phyloP scores from a whole-genome alignment of 2,888 invertebrate genomes.

The Sisyra terminalis region DNA sequence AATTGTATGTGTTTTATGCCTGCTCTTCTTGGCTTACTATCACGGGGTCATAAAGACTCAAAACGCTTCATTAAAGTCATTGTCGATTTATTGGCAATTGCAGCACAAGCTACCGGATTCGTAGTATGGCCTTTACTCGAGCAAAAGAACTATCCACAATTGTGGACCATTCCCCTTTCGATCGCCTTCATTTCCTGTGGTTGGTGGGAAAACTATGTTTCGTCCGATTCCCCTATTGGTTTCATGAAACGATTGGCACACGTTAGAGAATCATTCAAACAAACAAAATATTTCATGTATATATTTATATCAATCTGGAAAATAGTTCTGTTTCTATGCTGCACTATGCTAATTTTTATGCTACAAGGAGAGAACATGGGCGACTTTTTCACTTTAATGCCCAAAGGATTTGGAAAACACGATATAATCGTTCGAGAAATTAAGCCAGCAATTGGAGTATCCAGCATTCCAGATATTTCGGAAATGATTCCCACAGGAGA shows the following conservation, averaged over 20 bases:
- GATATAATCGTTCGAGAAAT: conserved; percentile 64
- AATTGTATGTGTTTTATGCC: conserved; percentile 91
- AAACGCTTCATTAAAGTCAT: conserved; percentile 61
- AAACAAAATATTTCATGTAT: conserved; percentile 77
- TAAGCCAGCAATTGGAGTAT: conserved; percentile 40
- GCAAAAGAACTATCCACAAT: conserved; percentile 38
- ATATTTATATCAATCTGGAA: conserved; percentile 88
- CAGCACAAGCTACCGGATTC: conserved; percentile 80
- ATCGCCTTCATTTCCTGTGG: conserved; percentile 76
- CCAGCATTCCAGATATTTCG: conserved; percentile 51
- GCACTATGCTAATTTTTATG: conserved; percentile 55
- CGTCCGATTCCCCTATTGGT: conserved; percentile 66
- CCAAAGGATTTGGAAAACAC: conserved; percentile 59
- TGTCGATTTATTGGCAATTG: conserved; percentile 70
- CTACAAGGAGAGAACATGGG: conserved; percentile 59
- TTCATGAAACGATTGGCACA: conserved; percentile 57
- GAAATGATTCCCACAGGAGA: conserved; percentile 63
- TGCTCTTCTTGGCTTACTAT: conserved; percentile 56
- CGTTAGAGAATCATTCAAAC: conserved; percentile 61
- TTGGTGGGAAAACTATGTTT: conserved; percentile 98
- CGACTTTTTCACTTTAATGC: conserved; percentile 60
- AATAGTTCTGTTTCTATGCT: conserved; percentile 60
- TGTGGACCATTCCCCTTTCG: conserved; percentile 77
- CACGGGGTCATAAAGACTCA: conserved; percentile 67
- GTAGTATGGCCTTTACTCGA: conserved; percentile 82